A percentile compares a stretch with the other conserved stretches of the same genome.
Conservation (phyloP, 2,888 invertebrate genomes). For the Tetropium fuscum region DNA sequence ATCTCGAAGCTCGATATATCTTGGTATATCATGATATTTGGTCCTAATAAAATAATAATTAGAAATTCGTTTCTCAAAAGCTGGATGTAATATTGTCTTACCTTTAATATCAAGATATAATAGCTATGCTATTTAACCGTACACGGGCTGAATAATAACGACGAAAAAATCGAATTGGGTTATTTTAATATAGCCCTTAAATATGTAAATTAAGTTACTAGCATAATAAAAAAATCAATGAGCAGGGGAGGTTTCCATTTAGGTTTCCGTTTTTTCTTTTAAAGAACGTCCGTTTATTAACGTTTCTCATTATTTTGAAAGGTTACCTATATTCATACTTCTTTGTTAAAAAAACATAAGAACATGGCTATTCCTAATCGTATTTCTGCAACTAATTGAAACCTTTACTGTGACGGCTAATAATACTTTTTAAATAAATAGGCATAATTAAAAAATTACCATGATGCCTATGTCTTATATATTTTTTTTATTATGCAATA, state of each 20-base stretch:
- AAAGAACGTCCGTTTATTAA: neutral
- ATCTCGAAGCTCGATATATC: too few species aligned
- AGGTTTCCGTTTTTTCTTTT: neutral
- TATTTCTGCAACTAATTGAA: too few species aligned
- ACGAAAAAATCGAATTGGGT: neutral
- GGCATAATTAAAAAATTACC: too few species aligned
- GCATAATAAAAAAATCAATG: slow-evolving; percentile 7
- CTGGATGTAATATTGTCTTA: too few species aligned
- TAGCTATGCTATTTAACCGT: neutral
- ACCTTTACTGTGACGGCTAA: too few species aligned
- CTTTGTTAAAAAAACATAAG: too few species aligned
- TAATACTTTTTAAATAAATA: too few species aligned
- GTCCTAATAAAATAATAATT: slow-evolving; percentile 10
- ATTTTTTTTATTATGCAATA: too few species aligned
- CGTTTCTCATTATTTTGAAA: neutral
- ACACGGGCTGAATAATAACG: neutral
- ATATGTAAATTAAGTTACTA: slow-evolving; percentile 11
- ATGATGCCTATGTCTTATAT: too few species aligned
- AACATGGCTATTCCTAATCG: too few species aligned
- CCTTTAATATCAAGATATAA: neutral
- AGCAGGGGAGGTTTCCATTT: neutral
- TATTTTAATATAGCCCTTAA: slow-evolving; percentile 9
- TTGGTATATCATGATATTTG: too few species aligned
- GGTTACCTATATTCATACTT: too few species aligned
- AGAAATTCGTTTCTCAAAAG: neutral